phyloP scores from a whole-genome alignment of 1,140 invertebrate genomes.

The Calliphora vicina region DNA sequence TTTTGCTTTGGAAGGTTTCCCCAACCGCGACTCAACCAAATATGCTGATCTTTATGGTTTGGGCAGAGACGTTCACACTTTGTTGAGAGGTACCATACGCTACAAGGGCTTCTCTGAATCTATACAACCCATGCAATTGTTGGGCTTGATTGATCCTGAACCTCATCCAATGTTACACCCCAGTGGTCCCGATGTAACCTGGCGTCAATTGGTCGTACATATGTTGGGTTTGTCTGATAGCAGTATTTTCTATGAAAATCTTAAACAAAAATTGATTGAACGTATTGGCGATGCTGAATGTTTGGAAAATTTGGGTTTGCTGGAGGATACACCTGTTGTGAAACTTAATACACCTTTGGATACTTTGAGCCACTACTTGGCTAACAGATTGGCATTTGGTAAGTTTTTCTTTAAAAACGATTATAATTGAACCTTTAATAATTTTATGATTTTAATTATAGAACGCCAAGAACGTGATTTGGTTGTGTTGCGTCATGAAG shows the following conservation, averaged over 20 bases:
- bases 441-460: slow-evolving; percentile 59
- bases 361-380: slow-evolving; percentile 90
- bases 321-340: slow-evolving; percentile 82
- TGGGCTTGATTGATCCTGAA: slow-evolving; percentile 89
- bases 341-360: slow-evolving; percentile 91
- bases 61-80: slow-evolving; percentile 80
- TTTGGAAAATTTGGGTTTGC: slow-evolving; percentile 85
- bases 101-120: slow-evolving; percentile 90
- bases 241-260: slow-evolving; percentile 93
- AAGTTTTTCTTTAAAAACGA: slow-evolving; percentile 49
- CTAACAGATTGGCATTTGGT: slow-evolving; percentile 84
- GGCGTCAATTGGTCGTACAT: slow-evolving; percentile 90
- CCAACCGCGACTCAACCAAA: slow-evolving; percentile 92
- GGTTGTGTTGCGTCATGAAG: slow-evolving; percentile 91
- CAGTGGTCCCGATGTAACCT: slow-evolving; percentile 94
- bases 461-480: slow-evolving; percentile 87
- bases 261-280: slow-evolving; percentile 83
- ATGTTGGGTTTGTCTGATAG: slow-evolving; percentile 83
- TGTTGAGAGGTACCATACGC: slow-evolving; percentile 90
- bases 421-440: not conserved
- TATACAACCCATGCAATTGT: slow-evolving; percentile 82
- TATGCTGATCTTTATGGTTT: slow-evolving; percentile 91
- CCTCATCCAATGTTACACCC: slow-evolving; percentile 89
- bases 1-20: slow-evolving; percentile 94
- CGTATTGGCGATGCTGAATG: slow-evolving; percentile 76